Base-by-base conservation (phyloP, 2,888 invertebrate genomes). In the Diploptera punctata region DNA sequence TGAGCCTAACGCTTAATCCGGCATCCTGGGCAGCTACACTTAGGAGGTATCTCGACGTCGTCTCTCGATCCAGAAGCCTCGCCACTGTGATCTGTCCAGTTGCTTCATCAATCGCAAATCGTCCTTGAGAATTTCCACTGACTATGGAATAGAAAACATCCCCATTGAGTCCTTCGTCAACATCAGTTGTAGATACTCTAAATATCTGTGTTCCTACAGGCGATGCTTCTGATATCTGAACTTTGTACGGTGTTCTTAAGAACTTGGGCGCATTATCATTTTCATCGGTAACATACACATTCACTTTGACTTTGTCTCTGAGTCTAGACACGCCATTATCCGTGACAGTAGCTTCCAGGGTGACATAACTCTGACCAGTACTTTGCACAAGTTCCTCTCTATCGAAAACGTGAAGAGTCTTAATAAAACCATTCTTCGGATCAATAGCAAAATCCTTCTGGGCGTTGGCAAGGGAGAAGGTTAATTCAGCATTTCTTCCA, bases 221-320 rank as follows among this genome's bases (percentile, higher is more conserved):
- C 1, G 95, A 90, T 65, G 93, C 95, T 86, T 99, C 99, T 0
- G 93, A 93, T 65, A 98, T 90, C 79, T 93, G 92, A n/a, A 95
- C 93, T 81, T 90, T 90, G 81, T 97, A 97, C 1, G 95, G 94
- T 5, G 91, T 87, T 74, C 93, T 86, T 61, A 91, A 85, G 83
- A 98, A 98, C 79, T 91, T 88, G 1, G 96, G 96, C 1, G 92
- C 88, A 82, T 96, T 95, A 81, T 94, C 98, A 83, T 98, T 98
- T 43, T 95, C 93, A 84, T 98, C 98, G 7, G 91, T 92, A 73
- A 98, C 87, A 79, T 91, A 91, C 76, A 98, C 91, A 77, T 92
- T 92, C 21, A 98, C 92, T 84, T 94, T 92, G 29, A 95, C 95
- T 81, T 93, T 92, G 84, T 97, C 93, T 76, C 90, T 87, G 61